phyloP scores from a whole-genome alignment of 1,140 invertebrate genomes.

The Ptiloglossa arizonensis region DNA sequence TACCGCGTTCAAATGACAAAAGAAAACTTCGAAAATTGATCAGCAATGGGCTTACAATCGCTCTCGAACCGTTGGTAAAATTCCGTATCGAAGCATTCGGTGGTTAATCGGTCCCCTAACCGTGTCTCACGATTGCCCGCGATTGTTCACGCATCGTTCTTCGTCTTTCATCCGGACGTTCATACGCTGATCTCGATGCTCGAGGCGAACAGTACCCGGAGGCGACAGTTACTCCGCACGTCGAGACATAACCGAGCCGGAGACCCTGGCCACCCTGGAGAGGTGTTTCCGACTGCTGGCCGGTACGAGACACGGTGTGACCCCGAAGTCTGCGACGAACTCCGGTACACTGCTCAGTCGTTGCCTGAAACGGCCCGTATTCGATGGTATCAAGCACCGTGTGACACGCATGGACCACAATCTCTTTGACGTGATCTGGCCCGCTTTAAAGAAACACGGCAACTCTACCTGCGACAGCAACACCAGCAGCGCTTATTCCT shows the following conservation, averaged over 20 bases:
- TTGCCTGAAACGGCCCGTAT: conserved; percentile 86
- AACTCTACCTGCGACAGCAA: conserved; percentile 80
- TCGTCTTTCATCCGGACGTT: conserved; percentile 13
- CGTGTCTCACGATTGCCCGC: conserved; percentile 36
- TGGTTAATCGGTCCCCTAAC: too few relatives aligned
- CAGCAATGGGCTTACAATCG: too few relatives aligned
- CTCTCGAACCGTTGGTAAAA: too few relatives aligned
- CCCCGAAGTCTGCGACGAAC: conserved; percentile 83
- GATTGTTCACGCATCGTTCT: neutral
- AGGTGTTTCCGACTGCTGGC: conserved; percentile 87
- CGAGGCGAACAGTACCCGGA: conserved; percentile 83
- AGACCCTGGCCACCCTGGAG: conserved; percentile 87
- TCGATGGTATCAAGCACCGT: conserved; percentile 86
- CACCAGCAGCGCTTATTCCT: conserved; percentile 52
- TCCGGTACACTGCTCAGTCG: conserved; percentile 84
- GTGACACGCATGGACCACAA: conserved; percentile 90
- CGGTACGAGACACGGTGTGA: conserved; percentile 83
- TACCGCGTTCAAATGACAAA: too few relatives aligned
- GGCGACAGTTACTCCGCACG: conserved; percentile 86
- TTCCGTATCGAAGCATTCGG: too few relatives aligned
- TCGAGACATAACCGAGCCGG: conserved; percentile 85
- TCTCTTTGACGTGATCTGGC: conserved; percentile 91
- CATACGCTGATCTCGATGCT: neutral
- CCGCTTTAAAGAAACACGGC: conserved; percentile 87
- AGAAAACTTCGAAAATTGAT: too few relatives aligned